Evolutionary conservation across 2,113 vertebrate species (phyloP).

Genomic region (Sturnus vulgaris): DNA sequence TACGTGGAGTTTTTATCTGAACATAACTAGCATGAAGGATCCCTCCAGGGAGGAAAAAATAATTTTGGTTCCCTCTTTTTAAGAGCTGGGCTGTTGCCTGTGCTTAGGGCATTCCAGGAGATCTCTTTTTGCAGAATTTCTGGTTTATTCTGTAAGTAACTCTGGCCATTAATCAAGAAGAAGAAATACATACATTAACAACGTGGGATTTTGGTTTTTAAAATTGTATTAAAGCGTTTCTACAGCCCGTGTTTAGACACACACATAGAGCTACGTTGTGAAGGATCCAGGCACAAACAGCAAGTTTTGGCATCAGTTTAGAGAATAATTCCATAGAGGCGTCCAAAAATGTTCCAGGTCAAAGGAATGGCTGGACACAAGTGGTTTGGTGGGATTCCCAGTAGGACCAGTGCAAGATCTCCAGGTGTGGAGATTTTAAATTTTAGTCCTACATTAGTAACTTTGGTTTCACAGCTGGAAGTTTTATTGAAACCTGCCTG

Average conservation of each 20-base stretch:
- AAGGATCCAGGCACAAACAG: neutral
- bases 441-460: neutral
- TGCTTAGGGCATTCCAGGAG: neutral
- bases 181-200: neutral
- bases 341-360: neutral
- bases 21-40: neutral
- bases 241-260: neutral
- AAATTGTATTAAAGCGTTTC: neutral
- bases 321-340: neutral
- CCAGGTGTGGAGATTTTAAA: neutral
- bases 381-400: neutral
- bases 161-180: neutral
- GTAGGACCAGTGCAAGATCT: neutral
- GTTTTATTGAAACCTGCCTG: neutral
- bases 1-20: neutral
- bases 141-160: neutral
- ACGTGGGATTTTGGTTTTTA: neutral
- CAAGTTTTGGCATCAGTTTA: accelerated
- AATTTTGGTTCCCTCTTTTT: neutral
- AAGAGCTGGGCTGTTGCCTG: neutral
- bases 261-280: accelerated
- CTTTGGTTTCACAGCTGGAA: neutral
- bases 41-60: neutral
- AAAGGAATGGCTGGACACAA: neutral
- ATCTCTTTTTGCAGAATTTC: neutral